A percentile compares a stretch with the other conserved stretches of the same genome.
Evolutionary conservation across 2,113 vertebrate genomes (phyloP).

Genomic region (Notothenia rossii): DNA sequence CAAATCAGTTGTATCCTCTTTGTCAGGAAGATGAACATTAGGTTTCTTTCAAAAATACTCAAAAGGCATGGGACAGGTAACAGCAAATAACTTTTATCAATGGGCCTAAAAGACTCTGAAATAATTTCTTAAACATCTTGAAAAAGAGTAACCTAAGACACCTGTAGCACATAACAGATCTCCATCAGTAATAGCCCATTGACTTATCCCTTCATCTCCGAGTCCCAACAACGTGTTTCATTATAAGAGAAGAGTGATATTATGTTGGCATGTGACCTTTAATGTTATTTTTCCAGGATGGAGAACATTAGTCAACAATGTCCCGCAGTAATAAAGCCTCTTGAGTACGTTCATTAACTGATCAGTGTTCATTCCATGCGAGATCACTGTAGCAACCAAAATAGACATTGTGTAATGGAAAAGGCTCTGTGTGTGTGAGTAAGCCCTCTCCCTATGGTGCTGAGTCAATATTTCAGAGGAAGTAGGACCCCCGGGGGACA

Average conservation of each 20-base stretch:
- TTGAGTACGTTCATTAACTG: slow-evolving; percentile 11
- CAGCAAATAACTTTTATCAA: no score
- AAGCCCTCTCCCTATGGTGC: slow-evolving; percentile 58
- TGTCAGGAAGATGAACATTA: no score
- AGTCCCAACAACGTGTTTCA: background rate
- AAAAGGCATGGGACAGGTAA: no score
- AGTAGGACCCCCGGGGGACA: slow-evolving; percentile 57
- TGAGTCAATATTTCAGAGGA: slow-evolving; percentile 78
- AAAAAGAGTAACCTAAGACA: background rate
- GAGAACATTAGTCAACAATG: slow-evolving; percentile 21
- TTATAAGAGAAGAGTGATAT: background rate
- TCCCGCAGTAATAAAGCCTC: slow-evolving; percentile 7
- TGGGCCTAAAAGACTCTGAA: no score
- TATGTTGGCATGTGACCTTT: background rate
- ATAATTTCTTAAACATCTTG: no score
- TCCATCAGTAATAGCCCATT: background rate
- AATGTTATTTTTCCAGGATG: background rate
- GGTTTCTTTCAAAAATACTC: no score
- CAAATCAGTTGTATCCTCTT: background rate
- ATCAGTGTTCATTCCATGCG: slow-evolving; percentile 29
- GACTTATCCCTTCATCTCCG: no score
- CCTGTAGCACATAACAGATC: background rate
- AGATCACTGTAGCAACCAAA: slow-evolving; percentile 46
- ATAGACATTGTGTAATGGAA: slow-evolving; percentile 61
- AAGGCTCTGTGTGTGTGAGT: slow-evolving; percentile 35